Conservation (phyloP, 2,113 vertebrate genomes). For the Geococcyx californianus region DNA sequence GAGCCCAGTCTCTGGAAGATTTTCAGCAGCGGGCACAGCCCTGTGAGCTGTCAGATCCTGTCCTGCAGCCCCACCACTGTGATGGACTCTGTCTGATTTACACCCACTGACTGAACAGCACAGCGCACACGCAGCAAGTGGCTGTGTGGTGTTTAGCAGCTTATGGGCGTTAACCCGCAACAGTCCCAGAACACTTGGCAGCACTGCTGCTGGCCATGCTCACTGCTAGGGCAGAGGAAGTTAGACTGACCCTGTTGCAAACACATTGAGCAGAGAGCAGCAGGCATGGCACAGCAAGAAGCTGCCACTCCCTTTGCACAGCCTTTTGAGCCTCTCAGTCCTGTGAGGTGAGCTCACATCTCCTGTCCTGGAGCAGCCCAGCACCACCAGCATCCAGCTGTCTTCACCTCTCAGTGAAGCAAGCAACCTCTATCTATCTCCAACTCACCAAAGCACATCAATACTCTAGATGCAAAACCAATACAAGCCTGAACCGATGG, state of each 20-base stretch:
- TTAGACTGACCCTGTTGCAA: not conserved
- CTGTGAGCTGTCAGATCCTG: not conserved
- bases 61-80: not conserved
- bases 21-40: not conserved
- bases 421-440: not conserved
- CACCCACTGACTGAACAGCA: not conserved
- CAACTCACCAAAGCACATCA: not conserved
- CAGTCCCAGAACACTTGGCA: not conserved
- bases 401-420: not conserved
- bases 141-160: not conserved
- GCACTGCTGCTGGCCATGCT: not conserved
- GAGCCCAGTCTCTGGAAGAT: not conserved
- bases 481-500: not conserved
- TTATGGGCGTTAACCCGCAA: not conserved
- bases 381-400: not conserved
- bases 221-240: not conserved
- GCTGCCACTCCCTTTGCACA: not conserved
- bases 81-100: not conserved
- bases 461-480: not conserved
- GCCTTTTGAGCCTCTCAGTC: not conserved
- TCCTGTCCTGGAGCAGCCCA: not conserved
- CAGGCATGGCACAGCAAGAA: not conserved
- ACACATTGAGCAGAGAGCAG: not conserved
- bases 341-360: not conserved
- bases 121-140: not conserved